Percentiles rank a stretch among this genome's conserved stretches.
Conservation (phyloP, 2,113 vertebrate species). For the Collichthys lucidus region DNA sequence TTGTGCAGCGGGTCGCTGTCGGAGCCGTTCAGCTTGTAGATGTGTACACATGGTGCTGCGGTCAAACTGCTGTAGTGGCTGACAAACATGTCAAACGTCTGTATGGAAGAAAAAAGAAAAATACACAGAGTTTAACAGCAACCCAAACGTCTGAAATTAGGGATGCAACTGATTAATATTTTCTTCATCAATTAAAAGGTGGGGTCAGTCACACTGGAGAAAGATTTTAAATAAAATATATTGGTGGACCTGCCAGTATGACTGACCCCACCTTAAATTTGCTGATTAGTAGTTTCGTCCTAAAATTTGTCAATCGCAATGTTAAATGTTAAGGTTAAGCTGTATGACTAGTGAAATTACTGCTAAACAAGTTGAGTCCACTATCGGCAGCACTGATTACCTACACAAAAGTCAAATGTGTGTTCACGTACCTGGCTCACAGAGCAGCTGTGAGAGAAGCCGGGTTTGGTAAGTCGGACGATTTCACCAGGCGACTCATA, state of each 20-base stretch:
- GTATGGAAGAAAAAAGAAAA: conserved; percentile 14
- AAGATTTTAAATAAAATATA: too few species aligned
- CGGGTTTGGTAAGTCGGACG: conserved; percentile 89
- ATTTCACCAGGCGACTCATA: conserved; percentile 90
- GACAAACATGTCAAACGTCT: conserved; percentile 97
- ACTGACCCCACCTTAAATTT: too few species aligned
- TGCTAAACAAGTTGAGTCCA: too few species aligned
- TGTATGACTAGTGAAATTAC: neutral
- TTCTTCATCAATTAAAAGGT: too few species aligned
- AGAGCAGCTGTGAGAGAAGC: conserved; percentile 95
- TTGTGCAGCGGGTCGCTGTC: conserved; percentile 90
- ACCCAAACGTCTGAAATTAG: neutral
- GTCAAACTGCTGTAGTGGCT: conserved; percentile 95
- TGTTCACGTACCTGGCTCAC: conserved; percentile 89
- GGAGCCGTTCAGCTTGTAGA: conserved; percentile 90
- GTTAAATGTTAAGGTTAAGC: too few species aligned
- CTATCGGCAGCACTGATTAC: too few species aligned
- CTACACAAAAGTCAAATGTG: neutral
- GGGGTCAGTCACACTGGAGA: too few species aligned
- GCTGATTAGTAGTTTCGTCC: too few species aligned
- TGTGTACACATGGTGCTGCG: conserved; percentile 91
- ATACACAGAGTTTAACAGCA: neutral
- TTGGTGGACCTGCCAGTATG: too few species aligned
- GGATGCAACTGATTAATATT: too few species aligned
- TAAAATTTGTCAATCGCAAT: neutral